Percentiles rank a stretch among this genome's conserved stretches.
phyloP scores from a whole-genome alignment of 1,140 invertebrate genomes.

The Episyrphus balteatus region DNA sequence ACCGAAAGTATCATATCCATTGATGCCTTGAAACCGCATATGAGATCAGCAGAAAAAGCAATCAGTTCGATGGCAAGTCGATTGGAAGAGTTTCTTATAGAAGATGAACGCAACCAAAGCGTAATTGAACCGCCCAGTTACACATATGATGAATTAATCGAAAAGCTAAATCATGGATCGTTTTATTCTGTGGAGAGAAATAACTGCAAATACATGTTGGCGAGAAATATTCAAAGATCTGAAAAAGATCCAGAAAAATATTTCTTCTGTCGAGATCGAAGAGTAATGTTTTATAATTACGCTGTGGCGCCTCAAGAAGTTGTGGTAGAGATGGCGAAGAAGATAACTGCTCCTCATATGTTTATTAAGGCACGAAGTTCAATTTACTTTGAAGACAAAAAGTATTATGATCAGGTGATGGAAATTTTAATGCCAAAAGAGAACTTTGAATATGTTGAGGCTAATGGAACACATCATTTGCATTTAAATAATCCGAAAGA shows the following conservation, averaged over 20 bases:
- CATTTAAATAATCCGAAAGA: constrained; percentile 57
- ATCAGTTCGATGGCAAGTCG: constrained; percentile 26
- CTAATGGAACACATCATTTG: constrained; percentile 61
- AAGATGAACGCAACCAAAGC: constrained; percentile 37
- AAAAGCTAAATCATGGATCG: constrained; percentile 42
- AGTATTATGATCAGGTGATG: constrained; percentile 44
- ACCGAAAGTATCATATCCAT: constrained; percentile 51
- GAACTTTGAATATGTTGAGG: constrained; percentile 48
- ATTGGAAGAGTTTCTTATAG: constrained; percentile 41
- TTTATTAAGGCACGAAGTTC: constrained; percentile 47
- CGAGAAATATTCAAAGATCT: constrained; percentile 45
- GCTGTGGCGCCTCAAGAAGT: constrained; percentile 41
- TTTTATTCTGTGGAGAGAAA: constrained; percentile 43
- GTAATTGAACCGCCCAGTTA: constrained; percentile 47
- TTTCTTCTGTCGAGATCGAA: constrained; percentile 48
- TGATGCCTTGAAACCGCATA: constrained; percentile 48
- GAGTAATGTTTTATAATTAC: constrained; percentile 42
- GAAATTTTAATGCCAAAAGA: constrained; percentile 43
- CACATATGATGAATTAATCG: constrained; percentile 45
- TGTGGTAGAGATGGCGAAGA: constrained; percentile 39
- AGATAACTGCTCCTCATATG: constrained; percentile 44
- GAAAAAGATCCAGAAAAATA: constrained; percentile 46
- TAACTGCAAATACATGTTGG: constrained; percentile 44
- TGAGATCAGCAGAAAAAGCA: constrained; percentile 22
- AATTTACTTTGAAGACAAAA: constrained; percentile 44